Base-by-base conservation (phyloP, 2,888 invertebrate genomes). In the Agrochola circellaris region DNA sequence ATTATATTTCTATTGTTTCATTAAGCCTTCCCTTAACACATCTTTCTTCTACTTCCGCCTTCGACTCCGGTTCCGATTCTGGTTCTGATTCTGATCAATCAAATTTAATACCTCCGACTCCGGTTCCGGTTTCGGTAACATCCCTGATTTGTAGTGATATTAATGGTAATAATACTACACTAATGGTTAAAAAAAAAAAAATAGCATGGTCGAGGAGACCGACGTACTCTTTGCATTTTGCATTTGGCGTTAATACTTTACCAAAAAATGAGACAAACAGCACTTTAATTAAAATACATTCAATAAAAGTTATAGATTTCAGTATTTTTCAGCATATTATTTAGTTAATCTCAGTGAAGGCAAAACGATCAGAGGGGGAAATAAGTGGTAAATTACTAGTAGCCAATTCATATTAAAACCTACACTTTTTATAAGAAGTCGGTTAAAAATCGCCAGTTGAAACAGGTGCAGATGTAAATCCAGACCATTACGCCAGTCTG, bases 391-490 rank as follows among this genome's bases (percentile, higher is more conserved):
- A 11, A 2, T 42, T 1, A 65, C 62, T 34, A 34, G 17, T n/a
- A 61, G 2, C 20, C 30, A 81, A 45, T 64, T 83, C 8, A 66
- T 69, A 20, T 0, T 48, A 13, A 69, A 60, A 60, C 26, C 11
- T 15, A 45, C 17, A n/a, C 11, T 15, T 73, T 61, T 73, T 65
- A 70, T 60, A 0, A 38, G 17, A 51, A 77, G 67, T 75, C 61
- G 48, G 74, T 87, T 87, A 80, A 88, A 88, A 87, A 82, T 76
- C 56, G 72, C 56, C 60, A 48, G 15, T 13, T 56, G 74, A 38
- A 79, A 78, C 87, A 87, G 89, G 79, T 87, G 87, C 77, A 72
- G 79, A 68, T 75, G 26, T 72, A 78, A 87, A 89, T 85, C 81
- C 66, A 75, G 74, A 79, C 79, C 71, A 89, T 87, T 83, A 68